Evolutionary conservation across 1,140 invertebrate species (phyloP), one percentile per base, ranked within the genome.

Genomic region (Neodiprion pinetum): DNA sequence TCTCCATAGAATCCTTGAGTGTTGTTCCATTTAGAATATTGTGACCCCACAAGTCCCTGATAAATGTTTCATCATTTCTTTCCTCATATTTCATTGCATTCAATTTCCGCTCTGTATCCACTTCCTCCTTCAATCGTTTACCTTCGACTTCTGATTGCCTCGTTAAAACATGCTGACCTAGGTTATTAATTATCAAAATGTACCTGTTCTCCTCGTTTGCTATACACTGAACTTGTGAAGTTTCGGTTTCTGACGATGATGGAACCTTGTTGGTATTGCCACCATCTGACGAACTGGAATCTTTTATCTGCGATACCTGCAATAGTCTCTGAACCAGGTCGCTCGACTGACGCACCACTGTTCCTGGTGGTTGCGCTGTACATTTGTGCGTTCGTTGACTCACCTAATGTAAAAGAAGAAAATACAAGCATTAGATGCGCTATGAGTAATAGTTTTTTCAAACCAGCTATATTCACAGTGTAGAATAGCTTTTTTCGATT

Each of bases 341-440:
- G 21, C 88, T 88, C 8, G 84, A 83, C 84, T 90, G 89, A 49
- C 90, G 82, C 1, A 90, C 80, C 9, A 91, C 86, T 21, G 84
- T 89, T 53, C 90, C 91, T 48, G 90, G 89, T 68, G 90, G 90
- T 80, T 92, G 91, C 11, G 88, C 86, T 70, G 89, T 88, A 83
- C 95, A 96, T 87, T 95, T 95, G 78, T 96, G 95, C 14, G 94
- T 95, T 82, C 94, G 90, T 86, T 95, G 93, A 73, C 94, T 95
- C 9, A 96, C 92, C 92, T 93, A 78, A 49, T 85, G 85, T 74
- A 48, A 75, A 72, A 49, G 40, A n/a, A 69, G 28, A 48, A 21
- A n/a, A 80, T 71, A 72, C 40, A 5, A 61, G n/a, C 28, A 40
- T 40, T 40, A 40, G 28, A 3, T 40, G 28, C 28, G 28, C 5